Evolutionary conservation across 2,888 invertebrate species (phyloP).

Genomic region (Sminthurides aquaticus): DNA sequence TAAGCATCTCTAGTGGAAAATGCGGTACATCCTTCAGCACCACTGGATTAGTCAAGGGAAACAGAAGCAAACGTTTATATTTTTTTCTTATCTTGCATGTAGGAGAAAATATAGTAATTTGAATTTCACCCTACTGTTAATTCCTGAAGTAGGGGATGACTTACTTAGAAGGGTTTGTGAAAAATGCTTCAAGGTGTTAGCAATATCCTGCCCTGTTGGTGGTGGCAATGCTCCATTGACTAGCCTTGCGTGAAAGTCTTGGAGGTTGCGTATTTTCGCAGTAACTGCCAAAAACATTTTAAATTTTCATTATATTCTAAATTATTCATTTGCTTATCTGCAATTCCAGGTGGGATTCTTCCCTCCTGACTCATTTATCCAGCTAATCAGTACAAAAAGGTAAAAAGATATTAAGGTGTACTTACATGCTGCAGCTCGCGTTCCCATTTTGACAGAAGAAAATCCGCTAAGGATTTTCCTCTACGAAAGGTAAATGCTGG

Average conservation of each 20-base stretch:
- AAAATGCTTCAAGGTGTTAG: slow-evolving; percentile 95
- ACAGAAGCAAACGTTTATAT: slow-evolving; percentile 9
- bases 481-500: neutral
- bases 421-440: slow-evolving; percentile 89
- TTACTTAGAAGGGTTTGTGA: slow-evolving; percentile 93
- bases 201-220: slow-evolving; percentile 91
- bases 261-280: slow-evolving; percentile 92
- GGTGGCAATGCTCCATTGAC: slow-evolving; percentile 83
- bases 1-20: slow-evolving; percentile 84
- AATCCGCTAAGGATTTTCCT: neutral
- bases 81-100: neutral
- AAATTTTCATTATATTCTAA: neutral
- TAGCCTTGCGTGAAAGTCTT: slow-evolving; percentile 89
- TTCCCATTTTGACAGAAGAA: slow-evolving; percentile 67
- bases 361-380: neutral
- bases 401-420: slow-evolving; percentile 42
- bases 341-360: too few relatives aligned
- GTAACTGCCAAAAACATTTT: slow-evolving; percentile 63
- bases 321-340: too few relatives aligned
- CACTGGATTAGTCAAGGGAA: slow-evolving; percentile 56
- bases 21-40: slow-evolving; percentile 93
- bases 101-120: neutral
- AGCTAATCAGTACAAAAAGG: neutral
- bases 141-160: too few relatives aligned
- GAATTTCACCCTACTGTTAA: too few relatives aligned